phyloP scores from a whole-genome alignment of 1,140 invertebrate species.

The Mercenaria mercenaria region DNA sequence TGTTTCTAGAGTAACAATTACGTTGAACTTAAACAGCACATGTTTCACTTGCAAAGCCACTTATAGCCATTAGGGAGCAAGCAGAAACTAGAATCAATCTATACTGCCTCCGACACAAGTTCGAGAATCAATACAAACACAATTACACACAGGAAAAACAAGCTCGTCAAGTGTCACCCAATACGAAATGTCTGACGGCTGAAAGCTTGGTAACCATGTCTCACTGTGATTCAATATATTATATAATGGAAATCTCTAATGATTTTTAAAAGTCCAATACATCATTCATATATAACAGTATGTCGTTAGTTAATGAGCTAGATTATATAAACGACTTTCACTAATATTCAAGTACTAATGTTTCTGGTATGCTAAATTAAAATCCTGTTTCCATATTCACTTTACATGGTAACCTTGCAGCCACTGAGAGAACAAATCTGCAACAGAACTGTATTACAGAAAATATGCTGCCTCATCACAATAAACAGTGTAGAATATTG shows the following conservation, averaged over 20 bases:
- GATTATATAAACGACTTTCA: neutral
- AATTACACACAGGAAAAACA: neutral
- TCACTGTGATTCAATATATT: neutral
- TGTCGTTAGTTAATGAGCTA: neutral
- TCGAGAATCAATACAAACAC: conserved; percentile 17
- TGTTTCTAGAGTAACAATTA: neutral
- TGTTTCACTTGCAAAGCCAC: neutral
- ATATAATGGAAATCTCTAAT: conserved; percentile 3
- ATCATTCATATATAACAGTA: neutral
- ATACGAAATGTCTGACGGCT: neutral
- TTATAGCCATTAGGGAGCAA: neutral
- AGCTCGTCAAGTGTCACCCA: neutral
- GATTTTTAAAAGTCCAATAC: conserved; percentile 20
- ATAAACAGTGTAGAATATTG: no score
- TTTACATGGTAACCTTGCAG: no score
- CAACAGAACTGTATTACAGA: no score
- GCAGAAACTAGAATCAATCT: neutral
- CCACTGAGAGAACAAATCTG: no score
- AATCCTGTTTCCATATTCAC: no score
- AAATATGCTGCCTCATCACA: no score
- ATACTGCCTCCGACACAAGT: neutral
- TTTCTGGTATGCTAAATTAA: neutral
- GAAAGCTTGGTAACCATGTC: neutral
- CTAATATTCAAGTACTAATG: neutral
- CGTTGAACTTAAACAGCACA: neutral